Evolutionary conservation across 2,113 vertebrate genomes (phyloP), one percentile per base, ranked within the genome.

Genomic region (Pardalotus punctatus): DNA sequence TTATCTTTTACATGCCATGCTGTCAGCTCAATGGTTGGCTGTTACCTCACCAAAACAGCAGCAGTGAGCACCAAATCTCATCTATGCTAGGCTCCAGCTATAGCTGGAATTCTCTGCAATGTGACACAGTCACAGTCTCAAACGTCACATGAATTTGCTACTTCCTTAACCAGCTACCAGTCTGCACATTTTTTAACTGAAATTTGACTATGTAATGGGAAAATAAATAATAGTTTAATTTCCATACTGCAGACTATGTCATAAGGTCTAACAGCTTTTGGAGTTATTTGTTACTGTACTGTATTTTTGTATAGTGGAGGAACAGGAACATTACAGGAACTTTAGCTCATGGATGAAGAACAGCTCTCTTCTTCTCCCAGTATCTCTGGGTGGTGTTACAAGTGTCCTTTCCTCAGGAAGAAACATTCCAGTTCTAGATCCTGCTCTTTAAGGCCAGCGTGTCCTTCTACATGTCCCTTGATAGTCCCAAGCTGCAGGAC

Each of bases 41-140:
- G 17, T 87, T 91, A 47, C 77, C 76, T 94, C 72, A 81, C 78
- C 58, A 73, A 93, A 87, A 87, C 24, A 31, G 62, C 73, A 70
- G 33, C 45, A 76, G 29, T 5, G 36, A 82, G 12, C 57, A 69
- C 16, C 7, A 2, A 74, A 29, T 7, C 31, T 64, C 2, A 2
- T 29, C 18, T 8, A 0, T n/a, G 22, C 64, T 42, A 33, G 28
- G n/a, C 16, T 86, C 36, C 42, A 28, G 24, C 14, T 42, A 15
- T 7, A 27, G 47, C 0, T 62, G 36, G n/a, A 87, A 79, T 80
- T 69, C 66, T 51, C 42, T 61, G 40, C 6, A 3, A 25, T 50
- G 21, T 38, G 21, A 69, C 31, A 18, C 36, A 6, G 77, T 48
- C 57, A 76, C 33, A 56, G 6, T 60, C 18, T 31, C 35, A 56